Base-by-base conservation (phyloP, 2,888 invertebrate genomes). In the Slavum lentiscoides region DNA sequence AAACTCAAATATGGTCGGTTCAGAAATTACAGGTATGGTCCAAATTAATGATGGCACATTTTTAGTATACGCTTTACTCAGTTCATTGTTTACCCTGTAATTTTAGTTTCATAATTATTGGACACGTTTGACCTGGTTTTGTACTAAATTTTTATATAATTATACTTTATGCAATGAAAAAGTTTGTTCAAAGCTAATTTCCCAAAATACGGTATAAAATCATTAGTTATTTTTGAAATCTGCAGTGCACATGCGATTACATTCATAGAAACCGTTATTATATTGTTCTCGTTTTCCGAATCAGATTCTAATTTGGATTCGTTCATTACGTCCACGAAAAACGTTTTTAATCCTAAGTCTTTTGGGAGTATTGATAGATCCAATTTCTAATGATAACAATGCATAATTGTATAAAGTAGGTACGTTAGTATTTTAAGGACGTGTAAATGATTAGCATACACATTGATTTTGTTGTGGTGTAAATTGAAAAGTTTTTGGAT, bases 121-220 rank as follows among this genome's bases (percentile, higher is more conserved):
- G n/a, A 21, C 0, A 64, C 3, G 0, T 53, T 53, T 30, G n/a
- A 67, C 17, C 62, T 21, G 15, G 23, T 58, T 17, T 68, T 53
- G 30, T 37, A 30, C 37, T 1, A 19, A 62, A 37, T 37, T 15
- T 39, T 39, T 21, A 0, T 37, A 53, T 39, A 49, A 53, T 64
- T 80, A 3, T 64, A 80, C 80, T 64, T 80, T 15, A 15, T 9
- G 43, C n/a, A 49, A 43, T 72, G 62, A 66, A 80, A 80, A 64
- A 80, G 72, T 72, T 80, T 80, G 23, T 72, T 80, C 58, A 80
- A 39, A 39, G 80, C 13, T 39, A 70, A 72, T 64, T 43, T 80
- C 17, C 80, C 80, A 43, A 80, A 80, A 64, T 80, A 80, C 21
- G 80, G 80, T 72, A 64, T 39, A n/a, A 9, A n/a, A 43, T 80